A percentile compares a stretch with the other conserved stretches of the same genome.
Conservation (phyloP, 2,888 invertebrate species). For the Camponotus fellah region DNA sequence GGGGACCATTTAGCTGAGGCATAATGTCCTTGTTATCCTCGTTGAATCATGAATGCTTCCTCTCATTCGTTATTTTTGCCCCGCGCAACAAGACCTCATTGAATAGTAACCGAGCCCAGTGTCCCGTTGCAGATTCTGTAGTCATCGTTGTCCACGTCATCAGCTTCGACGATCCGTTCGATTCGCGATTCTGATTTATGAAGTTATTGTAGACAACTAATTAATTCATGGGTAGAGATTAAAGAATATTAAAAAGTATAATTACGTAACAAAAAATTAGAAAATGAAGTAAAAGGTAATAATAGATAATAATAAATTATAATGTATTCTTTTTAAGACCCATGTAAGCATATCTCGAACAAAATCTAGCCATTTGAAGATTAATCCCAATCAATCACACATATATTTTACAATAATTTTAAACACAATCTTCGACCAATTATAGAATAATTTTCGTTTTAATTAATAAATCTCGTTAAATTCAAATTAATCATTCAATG, state of each 20-base stretch:
- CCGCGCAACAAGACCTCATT: slow-evolving; percentile 55
- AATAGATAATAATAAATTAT: background rate
- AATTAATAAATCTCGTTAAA: background rate
- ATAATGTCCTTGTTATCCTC: slow-evolving; percentile 55
- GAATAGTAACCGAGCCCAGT: slow-evolving; percentile 54
- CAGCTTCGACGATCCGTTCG: slow-evolving; percentile 18
- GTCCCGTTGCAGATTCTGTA: slow-evolving; percentile 54
- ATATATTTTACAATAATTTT: background rate
- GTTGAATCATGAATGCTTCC: slow-evolving; percentile 54
- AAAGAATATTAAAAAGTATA: background rate
- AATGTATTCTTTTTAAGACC: background rate
- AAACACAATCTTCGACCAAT: background rate
- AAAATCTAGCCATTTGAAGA: background rate
- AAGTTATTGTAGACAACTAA: slow-evolving; percentile 14
- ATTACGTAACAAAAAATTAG: background rate
- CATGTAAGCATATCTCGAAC: background rate
- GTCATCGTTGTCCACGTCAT: slow-evolving; percentile 52
- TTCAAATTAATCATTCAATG: background rate
- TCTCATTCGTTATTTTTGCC: slow-evolving; percentile 57
- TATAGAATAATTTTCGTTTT: background rate
- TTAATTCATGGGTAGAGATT: background rate
- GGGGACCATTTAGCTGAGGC: slow-evolving; percentile 39
- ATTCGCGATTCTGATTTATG: slow-evolving; percentile 28
- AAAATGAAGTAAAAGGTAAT: background rate
- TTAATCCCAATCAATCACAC: background rate